phyloP scores from a whole-genome alignment of 2,888 invertebrate species.

The Cinara cedri region DNA sequence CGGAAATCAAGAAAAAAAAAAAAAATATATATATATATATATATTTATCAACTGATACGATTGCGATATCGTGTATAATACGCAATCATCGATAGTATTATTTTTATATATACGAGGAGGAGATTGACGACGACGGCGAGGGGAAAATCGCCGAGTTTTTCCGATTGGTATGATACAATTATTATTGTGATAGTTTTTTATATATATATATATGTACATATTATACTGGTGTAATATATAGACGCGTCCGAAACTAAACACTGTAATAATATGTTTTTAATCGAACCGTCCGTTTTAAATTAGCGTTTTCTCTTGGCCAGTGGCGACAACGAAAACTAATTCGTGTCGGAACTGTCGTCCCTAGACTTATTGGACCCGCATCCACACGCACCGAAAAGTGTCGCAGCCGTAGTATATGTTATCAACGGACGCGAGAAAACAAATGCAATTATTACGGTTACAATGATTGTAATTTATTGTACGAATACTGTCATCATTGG shows the following conservation, averaged over 20 bases:
- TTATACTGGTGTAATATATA: no score
- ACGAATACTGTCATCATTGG: no score
- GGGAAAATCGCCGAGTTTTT: not conserved
- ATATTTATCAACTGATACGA: no score
- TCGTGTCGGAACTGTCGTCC: not conserved
- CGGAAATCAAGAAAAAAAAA: conserved; percentile 17
- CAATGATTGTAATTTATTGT: no score
- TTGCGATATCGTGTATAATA: not conserved
- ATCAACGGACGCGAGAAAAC: no score
- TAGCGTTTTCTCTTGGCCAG: conserved; percentile 11
- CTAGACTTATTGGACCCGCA: no score
- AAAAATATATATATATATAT: no score
- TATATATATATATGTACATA: no score
- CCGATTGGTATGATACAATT: not conserved
- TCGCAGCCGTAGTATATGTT: no score
- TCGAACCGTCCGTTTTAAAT: conserved; percentile 37
- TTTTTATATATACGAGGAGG: no score
- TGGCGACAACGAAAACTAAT: conserved; percentile 14
- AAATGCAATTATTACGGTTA: no score
- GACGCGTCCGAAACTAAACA: conserved; percentile 11
- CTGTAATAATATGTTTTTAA: not conserved
- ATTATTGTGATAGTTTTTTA: not conserved
- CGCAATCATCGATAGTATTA: not conserved
- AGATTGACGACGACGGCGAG: not conserved
- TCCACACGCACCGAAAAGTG: no score